These are phyloP conservation scores for Eumeta japonica DNA, from an alignment of 1,140 invertebrate genomes.

Conservation along the genomic window DNA sequence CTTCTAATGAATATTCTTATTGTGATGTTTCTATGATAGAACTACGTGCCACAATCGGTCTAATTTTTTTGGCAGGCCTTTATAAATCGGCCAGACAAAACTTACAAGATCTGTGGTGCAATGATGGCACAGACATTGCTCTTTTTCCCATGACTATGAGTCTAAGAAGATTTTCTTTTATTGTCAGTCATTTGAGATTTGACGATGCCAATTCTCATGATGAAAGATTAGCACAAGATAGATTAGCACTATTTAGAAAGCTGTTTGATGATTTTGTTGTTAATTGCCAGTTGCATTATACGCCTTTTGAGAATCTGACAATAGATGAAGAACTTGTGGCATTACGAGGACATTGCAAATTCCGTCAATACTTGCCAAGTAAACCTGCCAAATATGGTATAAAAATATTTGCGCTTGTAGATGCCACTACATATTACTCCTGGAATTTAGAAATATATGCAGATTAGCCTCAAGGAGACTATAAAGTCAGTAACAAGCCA, in stretches of 20 bases:
- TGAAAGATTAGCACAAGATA: too few relatives aligned
- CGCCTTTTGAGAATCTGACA: slow-evolving; percentile 14
- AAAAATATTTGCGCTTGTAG: slow-evolving; percentile 31
- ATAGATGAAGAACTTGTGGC: slow-evolving; percentile 29
- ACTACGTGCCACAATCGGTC: slow-evolving; percentile 11
- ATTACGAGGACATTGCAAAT: slow-evolving; percentile 30
- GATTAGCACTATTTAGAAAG: too few relatives aligned
- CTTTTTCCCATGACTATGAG: slow-evolving; percentile 10
- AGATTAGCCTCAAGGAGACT: slow-evolving; percentile 17
- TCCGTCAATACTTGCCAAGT: slow-evolving; percentile 34
- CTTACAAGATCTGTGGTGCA: slow-evolving; percentile 23
- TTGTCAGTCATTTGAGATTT: slow-evolving; percentile 12
- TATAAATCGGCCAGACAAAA: slow-evolving; percentile 17
- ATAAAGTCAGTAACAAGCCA: slow-evolving; percentile 13
- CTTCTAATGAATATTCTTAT: slow-evolving; percentile 3
- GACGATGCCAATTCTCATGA: neutral
- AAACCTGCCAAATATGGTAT: slow-evolving; percentile 42
- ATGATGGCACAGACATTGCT: slow-evolving; percentile 15
- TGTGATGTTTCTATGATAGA: neutral
- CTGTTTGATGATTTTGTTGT: too few relatives aligned
- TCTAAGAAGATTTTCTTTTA: slow-evolving; percentile 6
- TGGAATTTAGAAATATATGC: slow-evolving; percentile 7
- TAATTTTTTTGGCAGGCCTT: slow-evolving; percentile 18
- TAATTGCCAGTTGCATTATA: too few relatives aligned
- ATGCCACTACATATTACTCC: slow-evolving; percentile 5